Evolutionary conservation across 1,140 invertebrate species (phyloP).

Genomic region (Campodea augens): DNA sequence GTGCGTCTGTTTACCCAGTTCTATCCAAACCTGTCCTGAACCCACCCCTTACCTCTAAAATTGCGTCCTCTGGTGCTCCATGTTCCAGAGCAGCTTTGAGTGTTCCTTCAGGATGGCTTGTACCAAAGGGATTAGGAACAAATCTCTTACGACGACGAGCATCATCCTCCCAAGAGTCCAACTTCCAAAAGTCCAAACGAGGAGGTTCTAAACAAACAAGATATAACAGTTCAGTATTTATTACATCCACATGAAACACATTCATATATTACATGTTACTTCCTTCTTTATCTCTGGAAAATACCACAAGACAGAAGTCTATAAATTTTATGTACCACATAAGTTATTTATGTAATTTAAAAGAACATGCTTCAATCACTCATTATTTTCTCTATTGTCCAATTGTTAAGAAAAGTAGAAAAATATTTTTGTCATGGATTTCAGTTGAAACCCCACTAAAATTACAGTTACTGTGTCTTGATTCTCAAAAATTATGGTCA

Average conservation of each 20-base stretch:
- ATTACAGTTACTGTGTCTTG: too few relatives aligned
- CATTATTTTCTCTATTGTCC: too few relatives aligned
- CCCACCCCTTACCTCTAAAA: constrained; percentile 49
- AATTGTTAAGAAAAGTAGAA: too few relatives aligned
- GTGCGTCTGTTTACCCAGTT: background rate
- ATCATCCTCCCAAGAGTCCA: constrained; percentile 99
- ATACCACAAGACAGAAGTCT: too few relatives aligned
- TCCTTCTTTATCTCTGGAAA: too few relatives aligned
- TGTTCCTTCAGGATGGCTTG: constrained; percentile 78
- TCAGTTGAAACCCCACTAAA: too few relatives aligned
- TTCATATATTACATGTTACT: background rate
- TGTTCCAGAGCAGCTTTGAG: constrained; percentile 71
- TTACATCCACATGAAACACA: background rate
- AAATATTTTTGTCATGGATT: too few relatives aligned
- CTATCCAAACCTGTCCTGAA: background rate
- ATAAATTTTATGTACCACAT: too few relatives aligned
- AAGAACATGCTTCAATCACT: too few relatives aligned
- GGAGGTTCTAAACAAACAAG: constrained; percentile 4
- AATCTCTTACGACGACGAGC: constrained; percentile 80
- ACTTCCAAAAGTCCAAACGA: constrained; percentile 63
- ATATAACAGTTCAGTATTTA: constrained; percentile 5
- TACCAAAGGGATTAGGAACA: constrained; percentile 84
- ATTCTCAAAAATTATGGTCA: too few relatives aligned
- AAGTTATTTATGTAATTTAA: too few relatives aligned
- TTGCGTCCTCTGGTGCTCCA: constrained; percentile 79